A percentile compares a stretch with the other conserved stretches of the same genome.
Conservation (phyloP, 2,113 vertebrate species). For the Saccopteryx leptura region DNA sequence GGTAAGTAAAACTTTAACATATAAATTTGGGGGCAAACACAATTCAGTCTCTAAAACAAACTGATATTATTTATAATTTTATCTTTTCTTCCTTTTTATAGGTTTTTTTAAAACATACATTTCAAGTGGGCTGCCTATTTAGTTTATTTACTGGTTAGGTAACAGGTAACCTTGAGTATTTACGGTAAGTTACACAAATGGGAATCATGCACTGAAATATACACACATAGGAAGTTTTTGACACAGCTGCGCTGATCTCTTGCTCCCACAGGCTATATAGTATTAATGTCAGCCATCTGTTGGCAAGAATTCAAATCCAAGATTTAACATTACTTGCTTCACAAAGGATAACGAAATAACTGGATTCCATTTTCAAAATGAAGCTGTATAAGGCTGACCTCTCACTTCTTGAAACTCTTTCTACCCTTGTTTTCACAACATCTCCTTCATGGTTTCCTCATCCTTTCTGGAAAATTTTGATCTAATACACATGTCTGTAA, state of each 20-base stretch:
- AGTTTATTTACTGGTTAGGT: background rate
- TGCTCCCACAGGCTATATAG: background rate
- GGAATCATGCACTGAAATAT: background rate
- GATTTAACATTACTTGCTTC: background rate
- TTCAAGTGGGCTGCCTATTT: background rate
- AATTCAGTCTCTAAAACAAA: background rate
- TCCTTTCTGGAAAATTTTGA: background rate
- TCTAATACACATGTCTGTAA: background rate
- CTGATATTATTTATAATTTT: background rate
- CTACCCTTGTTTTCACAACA: background rate
- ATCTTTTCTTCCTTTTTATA: background rate
- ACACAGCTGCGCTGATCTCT: background rate
- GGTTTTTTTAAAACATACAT: background rate
- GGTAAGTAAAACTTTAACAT: background rate
- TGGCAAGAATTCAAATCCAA: conserved; percentile 27
- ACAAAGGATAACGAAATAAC: background rate
- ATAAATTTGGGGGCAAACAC: background rate
- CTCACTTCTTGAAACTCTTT: background rate
- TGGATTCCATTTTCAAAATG: background rate
- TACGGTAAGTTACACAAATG: background rate
- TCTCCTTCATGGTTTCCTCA: background rate
- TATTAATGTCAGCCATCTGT: background rate
- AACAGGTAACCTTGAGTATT: background rate
- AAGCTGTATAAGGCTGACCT: background rate
- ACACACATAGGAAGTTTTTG: background rate